Percentiles rank a stretch among this genome's conserved stretches.
phyloP scores from a whole-genome alignment of 2,888 invertebrate species.

The Pterobdella sp. region DNA sequence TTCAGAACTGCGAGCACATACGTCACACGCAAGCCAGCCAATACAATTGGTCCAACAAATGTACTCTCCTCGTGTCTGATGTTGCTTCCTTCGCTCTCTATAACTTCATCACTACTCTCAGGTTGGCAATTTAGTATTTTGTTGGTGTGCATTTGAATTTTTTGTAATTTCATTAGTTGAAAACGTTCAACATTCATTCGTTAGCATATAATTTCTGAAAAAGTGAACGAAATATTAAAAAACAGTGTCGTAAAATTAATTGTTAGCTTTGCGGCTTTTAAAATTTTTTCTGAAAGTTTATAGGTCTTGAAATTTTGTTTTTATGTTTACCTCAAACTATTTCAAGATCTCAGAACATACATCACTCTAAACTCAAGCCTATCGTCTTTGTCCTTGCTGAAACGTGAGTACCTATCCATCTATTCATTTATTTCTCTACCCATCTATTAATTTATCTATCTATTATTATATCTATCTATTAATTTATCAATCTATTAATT shows the following conservation, averaged over 20 bases:
- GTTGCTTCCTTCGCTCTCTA: slow-evolving; percentile 94
- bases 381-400: slow-evolving; percentile 19
- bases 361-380: slow-evolving; percentile 19
- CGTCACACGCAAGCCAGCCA: slow-evolving; percentile 84
- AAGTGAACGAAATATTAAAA: too few species aligned
- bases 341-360: background rate
- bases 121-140: slow-evolving; percentile 60
- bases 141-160: background rate
- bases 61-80: slow-evolving; percentile 91
- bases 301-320: too few species aligned
- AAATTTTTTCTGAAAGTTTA: too few species aligned
- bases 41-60: slow-evolving; percentile 88
- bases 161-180: background rate
- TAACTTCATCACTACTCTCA: slow-evolving; percentile 91
- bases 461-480: background rate
- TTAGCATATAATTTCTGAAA: too few species aligned
- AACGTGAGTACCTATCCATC: background rate
- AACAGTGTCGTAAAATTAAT: too few species aligned
- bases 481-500: background rate
- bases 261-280: too few species aligned
- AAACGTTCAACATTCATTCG: too few species aligned
- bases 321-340: background rate
- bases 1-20: slow-evolving; percentile 85
- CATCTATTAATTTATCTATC: background rate
- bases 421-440: background rate